Conservation (phyloP, 2,113 vertebrate genomes). For the Plectropomus leopardus region DNA sequence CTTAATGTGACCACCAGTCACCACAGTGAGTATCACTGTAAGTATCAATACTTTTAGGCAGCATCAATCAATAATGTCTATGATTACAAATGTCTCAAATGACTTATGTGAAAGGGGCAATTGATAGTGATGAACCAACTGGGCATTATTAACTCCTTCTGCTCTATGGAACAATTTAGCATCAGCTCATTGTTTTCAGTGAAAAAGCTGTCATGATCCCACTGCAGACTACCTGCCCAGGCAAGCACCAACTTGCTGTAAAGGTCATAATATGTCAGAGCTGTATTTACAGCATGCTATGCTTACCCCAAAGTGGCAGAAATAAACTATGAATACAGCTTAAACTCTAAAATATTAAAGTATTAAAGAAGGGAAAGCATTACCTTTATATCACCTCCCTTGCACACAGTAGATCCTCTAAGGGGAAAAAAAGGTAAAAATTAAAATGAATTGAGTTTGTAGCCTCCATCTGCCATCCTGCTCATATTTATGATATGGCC, state of each 20-base stretch:
- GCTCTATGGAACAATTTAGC: neutral
- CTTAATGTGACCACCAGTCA: too few relatives aligned
- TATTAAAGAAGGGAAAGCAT: neutral
- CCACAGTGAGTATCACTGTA: too few relatives aligned
- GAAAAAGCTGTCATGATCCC: neutral
- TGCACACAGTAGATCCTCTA: neutral
- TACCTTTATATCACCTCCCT: neutral
- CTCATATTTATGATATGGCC: conserved; percentile 56
- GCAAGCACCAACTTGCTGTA: neutral
- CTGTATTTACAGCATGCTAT: neutral
- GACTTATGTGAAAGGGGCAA: too few relatives aligned
- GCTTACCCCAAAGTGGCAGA: too few relatives aligned
- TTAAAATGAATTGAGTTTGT: conserved; percentile 49
- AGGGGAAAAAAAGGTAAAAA: neutral
- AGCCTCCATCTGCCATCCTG: conserved; percentile 52
- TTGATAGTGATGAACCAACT: too few relatives aligned
- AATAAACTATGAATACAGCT: neutral
- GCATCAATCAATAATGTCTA: too few relatives aligned
- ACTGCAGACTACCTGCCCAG: neutral
- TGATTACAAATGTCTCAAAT: too few relatives aligned
- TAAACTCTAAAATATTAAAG: neutral
- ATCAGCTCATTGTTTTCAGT: neutral
- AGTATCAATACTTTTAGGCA: too few relatives aligned
- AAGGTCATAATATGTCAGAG: neutral
- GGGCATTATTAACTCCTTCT: neutral